Percentiles rank a stretch among this genome's conserved stretches.
These are phyloP conservation scores for Scaptodrosophila lebanonensis DNA, from an alignment of 1,140 invertebrate genomes.

Conservation along the genomic window DNA sequence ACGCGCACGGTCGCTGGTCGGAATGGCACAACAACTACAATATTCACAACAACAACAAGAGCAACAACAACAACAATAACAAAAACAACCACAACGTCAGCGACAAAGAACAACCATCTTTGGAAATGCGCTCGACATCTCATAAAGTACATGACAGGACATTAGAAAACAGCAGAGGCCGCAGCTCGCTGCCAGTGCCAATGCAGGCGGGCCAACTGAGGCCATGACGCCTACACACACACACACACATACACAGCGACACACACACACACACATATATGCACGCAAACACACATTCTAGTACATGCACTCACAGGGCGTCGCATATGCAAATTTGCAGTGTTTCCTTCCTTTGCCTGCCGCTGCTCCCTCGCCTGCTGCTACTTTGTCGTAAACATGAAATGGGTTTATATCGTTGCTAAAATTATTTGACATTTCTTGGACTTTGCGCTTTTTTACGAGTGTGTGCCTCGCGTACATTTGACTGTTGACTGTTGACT, in stretches of 20 bases:
- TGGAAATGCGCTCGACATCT: slow-evolving; percentile 73
- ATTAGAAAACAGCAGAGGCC: slow-evolving; percentile 62
- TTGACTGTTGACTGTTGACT: slow-evolving; percentile 62
- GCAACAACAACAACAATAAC: too few species aligned
- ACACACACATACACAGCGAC: slow-evolving; percentile 38
- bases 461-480: slow-evolving; percentile 38
- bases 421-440: slow-evolving; percentile 77
- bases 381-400: slow-evolving; percentile 69
- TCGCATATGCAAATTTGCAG: slow-evolving; percentile 56
- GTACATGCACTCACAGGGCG: slow-evolving; percentile 9
- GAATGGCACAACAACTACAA: slow-evolving; percentile 12
- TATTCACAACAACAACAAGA: slow-evolving; percentile 19
- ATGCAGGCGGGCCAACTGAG: slow-evolving; percentile 40
- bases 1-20: slow-evolving; percentile 44
- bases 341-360: slow-evolving; percentile 17
- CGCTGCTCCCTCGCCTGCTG: slow-evolving; percentile 21
- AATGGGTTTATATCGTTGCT: slow-evolving; percentile 77
- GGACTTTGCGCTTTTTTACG: slow-evolving; percentile 73
- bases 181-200: neutral
- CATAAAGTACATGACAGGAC: slow-evolving; percentile 76
- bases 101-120: slow-evolving; percentile 53
- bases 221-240: slow-evolving; percentile 28
- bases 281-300: slow-evolving; percentile 12
- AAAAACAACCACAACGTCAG: too few species aligned
- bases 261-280: slow-evolving; percentile 48